Base-by-base conservation (phyloP, 2,797 vertebrate species). In the Xyrichtys novacula region DNA sequence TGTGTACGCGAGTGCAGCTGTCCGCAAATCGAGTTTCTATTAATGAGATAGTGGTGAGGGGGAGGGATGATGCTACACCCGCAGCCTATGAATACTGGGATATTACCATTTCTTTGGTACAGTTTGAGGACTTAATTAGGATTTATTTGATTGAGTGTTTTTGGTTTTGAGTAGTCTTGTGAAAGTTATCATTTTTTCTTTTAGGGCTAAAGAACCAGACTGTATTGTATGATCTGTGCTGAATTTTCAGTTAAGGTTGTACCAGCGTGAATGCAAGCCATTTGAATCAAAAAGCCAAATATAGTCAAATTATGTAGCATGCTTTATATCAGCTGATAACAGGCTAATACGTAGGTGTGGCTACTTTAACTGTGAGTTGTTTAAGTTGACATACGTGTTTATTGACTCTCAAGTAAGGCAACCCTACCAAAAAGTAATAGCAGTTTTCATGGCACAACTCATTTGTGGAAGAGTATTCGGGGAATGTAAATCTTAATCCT, bases 1-100 rank as follows among this genome's bases (percentile, higher is more conserved):
- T 93, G 94, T 93, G 94, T 90, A 92, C 91, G 91, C 89, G 91
- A 93, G 92, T 94, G 94, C 94, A 95, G 94, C 94, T 95, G 94
- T 95, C 94, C 92, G 80, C 94, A 93, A 94, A 94, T 95, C 92
- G 92, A 94, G 93, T 94, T 94, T 94, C 93, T 95, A 94, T 95
- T 95, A 95, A 95, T 95, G 94, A 94, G 93, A 91, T 92, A 87
- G 90, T 90, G 89, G 87, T 89, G 86, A 89, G 90, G 91, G 87
- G 89, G 90, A 86, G 86, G 88, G 86, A 86, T 85, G 92, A 90
- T 82, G 85, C 84, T 88, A 84, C 68, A 89, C 85, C 67, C 78
- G 76, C 79, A 88, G 85, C 81, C 85, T 92, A 90, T 88, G 84
- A 91, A 91, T 76, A 85, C 71, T 72, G 69, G 65, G 77, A 87